Base-by-base conservation (phyloP, 1,140 invertebrate species). In the Drosophila ananassae region DNA sequence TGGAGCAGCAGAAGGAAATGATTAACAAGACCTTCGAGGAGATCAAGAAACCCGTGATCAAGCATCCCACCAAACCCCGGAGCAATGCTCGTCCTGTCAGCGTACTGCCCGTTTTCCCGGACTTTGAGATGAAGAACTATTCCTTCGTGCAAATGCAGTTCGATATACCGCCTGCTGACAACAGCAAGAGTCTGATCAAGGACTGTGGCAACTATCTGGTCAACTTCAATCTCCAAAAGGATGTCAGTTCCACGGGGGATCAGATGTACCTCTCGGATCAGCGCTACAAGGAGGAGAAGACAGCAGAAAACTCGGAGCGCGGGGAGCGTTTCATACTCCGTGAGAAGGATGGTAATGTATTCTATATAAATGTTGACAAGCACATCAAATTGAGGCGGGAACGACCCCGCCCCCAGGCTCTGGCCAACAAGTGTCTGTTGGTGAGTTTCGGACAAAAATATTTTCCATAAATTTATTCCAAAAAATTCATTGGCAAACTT, bases 251-350 rank as follows among this genome's bases (percentile, higher is more conserved):
- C 0, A 0, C 9, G 0, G 28, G 2, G 0, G 28, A 34, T 1
- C 22, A 3, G 0, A 9, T 30, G 0, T 83, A 51, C 7, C 0
- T 76, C 0, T 76, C 80, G 6, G 80, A 83, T 17, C 64, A 84
- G 41, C 71, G 80, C 32, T 83, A 68, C 34, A 83, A 32, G 12
- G 80, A 76, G 28, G 76, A 84, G 6, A 77, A 52, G 34, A 41
- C 32, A 0, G 21, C 60, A 2, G 72, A 79, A 2, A 73, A 5
- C 5, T 8, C 46, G 1, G 75, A 84, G 5, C 61, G 44, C 2
- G 61, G 25, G 0, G 64, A 66, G 6, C 37, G 60, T 6, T 47
- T 78, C 10, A 50, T 76, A 2, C 13, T 84, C 3, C 21, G 39
- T 0, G 51, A 72, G 17, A 39, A 24, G 5, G 22, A 25, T 1